These are phyloP conservation scores for Ecdyonurus torrentis DNA, from an alignment of 2,888 invertebrate species.

Conservation along the genomic window DNA sequence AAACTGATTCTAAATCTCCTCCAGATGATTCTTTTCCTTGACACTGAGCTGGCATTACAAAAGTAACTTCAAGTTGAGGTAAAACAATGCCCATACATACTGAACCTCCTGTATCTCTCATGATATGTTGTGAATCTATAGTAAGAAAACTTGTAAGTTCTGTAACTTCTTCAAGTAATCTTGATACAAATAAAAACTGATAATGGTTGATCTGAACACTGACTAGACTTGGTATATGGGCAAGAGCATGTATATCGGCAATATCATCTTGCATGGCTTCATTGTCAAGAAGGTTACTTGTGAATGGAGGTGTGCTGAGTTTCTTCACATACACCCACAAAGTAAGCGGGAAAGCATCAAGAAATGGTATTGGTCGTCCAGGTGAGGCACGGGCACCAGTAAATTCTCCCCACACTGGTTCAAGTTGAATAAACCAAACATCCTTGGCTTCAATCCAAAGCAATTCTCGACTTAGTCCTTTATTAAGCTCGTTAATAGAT, in stretches of 20 bases:
- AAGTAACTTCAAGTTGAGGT: constrained; percentile 72
- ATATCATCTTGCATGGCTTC: constrained; percentile 11
- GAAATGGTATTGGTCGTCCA: constrained; percentile 52
- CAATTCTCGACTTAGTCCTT: constrained; percentile 5
- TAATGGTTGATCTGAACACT: constrained; percentile 87
- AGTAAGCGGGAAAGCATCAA: constrained; percentile 75
- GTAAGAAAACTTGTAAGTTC: constrained; percentile 64
- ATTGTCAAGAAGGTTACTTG: too few relatives aligned
- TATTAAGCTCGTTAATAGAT: constrained; percentile 3
- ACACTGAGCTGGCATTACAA: constrained; percentile 63
- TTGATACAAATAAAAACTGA: constrained; percentile 75
- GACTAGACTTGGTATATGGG: constrained; percentile 66
- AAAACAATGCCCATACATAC: constrained; percentile 60
- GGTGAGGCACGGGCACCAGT: constrained; percentile 63
- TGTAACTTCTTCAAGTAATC: constrained; percentile 63
- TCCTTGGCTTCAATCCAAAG: constrained; percentile 74
- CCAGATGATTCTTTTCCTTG: constrained; percentile 75
- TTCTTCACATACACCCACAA: constrained; percentile 50
- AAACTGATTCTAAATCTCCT: constrained; percentile 67
- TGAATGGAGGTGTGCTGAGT: constrained; percentile 8
- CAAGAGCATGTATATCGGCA: constrained; percentile 62
- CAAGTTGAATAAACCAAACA: constrained; percentile 71
- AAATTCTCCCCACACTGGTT: constrained; percentile 90
- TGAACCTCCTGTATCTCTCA: constrained; percentile 34
- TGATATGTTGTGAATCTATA: constrained; percentile 56